Base-by-base conservation (phyloP, 2,113 vertebrate species). In the Myiozetetes cayanensis region DNA sequence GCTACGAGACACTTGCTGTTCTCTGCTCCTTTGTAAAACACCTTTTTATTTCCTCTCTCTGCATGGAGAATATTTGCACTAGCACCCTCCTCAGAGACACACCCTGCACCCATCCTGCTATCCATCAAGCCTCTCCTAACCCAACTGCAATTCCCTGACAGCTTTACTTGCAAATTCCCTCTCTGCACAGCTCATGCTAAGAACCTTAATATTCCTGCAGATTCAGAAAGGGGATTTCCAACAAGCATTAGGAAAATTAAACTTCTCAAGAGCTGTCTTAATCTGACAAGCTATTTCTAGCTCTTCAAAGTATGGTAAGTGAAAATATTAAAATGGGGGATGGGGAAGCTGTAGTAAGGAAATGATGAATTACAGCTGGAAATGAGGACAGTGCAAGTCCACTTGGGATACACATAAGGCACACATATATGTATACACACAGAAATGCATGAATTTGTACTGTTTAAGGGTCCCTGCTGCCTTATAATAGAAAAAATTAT, bases 231-330 rank as follows among this genome's bases (percentile, higher is more conserved):
- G 92, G 77, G 89, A 96, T 96, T 97, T 97, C 94, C 93, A 95
- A 90, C 94, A 96, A 96, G 97, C 96, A 95, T 97, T 96, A 92
- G 92, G 96, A 95, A 97, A 97, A 97, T 97, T 96, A 97, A 97
- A 96, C 95, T 96, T 94, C 96, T 97, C 91, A 90, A 94, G 86
- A 89, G 94, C 95, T 56, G 91, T 77, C 93, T 96, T 91, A 90
- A 96, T 96, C 97, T 89, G 92, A 97, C 96, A 92, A 95, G 96
- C 96, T 95, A 94, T 96, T 96, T 89, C 94, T 56, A 96, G 92
- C 88, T 90, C 77, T 89, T 92, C 84, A 87, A 95, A 90, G 87
- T 16, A n/a, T 2, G 0, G 91, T 80, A 85, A 96, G 92, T 96
- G 94, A 96, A 97, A 96, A 94, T 78, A 95, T 75, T 93, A 30